Evolutionary conservation across 2,113 vertebrate genomes (phyloP).

Genomic region (Sciurus niger): DNA sequence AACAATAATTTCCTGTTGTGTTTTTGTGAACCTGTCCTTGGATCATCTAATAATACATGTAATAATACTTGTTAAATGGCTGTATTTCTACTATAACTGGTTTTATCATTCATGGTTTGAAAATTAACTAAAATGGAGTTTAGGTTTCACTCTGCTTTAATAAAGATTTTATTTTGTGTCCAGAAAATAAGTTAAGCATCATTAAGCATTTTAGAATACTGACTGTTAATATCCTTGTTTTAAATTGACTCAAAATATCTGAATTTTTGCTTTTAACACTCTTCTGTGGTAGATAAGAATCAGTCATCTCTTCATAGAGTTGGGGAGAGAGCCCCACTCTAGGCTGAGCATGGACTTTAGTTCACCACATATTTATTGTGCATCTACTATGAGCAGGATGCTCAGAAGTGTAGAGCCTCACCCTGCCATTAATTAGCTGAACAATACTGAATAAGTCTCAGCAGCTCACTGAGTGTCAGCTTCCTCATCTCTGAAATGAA

Average conservation of each 20-base stretch:
- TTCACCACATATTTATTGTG: constrained; percentile 43
- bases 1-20: constrained; percentile 36
- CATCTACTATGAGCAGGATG: not conserved
- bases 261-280: constrained; percentile 44
- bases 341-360: constrained; percentile 34
- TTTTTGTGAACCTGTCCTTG: constrained; percentile 45
- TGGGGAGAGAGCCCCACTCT: not conserved
- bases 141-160: constrained; percentile 49
- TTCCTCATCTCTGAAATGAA: constrained; percentile 39
- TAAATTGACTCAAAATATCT: constrained; percentile 15
- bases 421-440: constrained; percentile 19
- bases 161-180: constrained; percentile 38
- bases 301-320: not conserved
- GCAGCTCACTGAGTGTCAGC: not conserved
- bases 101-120: constrained; percentile 60
- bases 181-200: constrained; percentile 4
- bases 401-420: not conserved
- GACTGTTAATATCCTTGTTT: constrained; percentile 44
- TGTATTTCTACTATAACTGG: constrained; percentile 31
- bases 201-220: constrained; percentile 51
- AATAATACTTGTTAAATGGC: constrained; percentile 50
- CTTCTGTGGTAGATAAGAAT: not conserved
- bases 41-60: constrained; percentile 49
- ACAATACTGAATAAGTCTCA: not conserved
- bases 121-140: constrained; percentile 7